Evolutionary conservation across 2,888 invertebrate species (phyloP).

Genomic region (Andrena camellia): DNA sequence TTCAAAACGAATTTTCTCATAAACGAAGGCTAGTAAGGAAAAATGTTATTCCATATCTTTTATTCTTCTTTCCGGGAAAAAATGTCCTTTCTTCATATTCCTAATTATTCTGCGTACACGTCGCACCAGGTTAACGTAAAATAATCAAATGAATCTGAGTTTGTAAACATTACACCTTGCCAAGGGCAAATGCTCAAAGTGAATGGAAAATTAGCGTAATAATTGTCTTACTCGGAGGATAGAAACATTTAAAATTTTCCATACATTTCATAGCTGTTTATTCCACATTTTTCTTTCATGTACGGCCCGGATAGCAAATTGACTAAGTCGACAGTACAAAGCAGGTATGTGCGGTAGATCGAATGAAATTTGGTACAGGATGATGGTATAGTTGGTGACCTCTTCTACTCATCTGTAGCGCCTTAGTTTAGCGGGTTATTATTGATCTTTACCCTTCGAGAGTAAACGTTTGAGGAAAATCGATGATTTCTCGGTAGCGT

Average conservation of each 20-base stretch:
- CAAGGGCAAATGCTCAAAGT: constrained; percentile 23
- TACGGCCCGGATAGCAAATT: not conserved
- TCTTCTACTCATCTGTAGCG: constrained; percentile 42
- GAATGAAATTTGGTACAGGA: constrained; percentile 41
- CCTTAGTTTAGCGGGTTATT: constrained; percentile 58
- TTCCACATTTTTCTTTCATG: constrained; percentile 4
- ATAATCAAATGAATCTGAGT: constrained; percentile 4
- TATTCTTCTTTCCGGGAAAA: not conserved
- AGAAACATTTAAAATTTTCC: not conserved
- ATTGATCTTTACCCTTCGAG: constrained; percentile 52
- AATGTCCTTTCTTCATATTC: not conserved
- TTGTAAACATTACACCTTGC: constrained; percentile 31
- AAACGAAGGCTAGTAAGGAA: not conserved
- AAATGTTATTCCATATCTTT: not conserved
- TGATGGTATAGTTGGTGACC: constrained; percentile 44
- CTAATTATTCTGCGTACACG: not conserved
- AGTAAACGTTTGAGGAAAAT: constrained; percentile 22
- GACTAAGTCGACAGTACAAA: not conserved
- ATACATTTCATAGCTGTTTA: not conserved
- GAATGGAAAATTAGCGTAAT: constrained; percentile 21
- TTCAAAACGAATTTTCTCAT: not conserved
- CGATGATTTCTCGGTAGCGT: constrained; percentile 31
- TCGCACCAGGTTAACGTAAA: not conserved
- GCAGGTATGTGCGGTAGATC: constrained; percentile 44
- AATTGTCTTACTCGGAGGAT: constrained; percentile 4